phyloP scores from a whole-genome alignment of 2,113 vertebrate genomes.

The Anarrhichthys ocellatus region DNA sequence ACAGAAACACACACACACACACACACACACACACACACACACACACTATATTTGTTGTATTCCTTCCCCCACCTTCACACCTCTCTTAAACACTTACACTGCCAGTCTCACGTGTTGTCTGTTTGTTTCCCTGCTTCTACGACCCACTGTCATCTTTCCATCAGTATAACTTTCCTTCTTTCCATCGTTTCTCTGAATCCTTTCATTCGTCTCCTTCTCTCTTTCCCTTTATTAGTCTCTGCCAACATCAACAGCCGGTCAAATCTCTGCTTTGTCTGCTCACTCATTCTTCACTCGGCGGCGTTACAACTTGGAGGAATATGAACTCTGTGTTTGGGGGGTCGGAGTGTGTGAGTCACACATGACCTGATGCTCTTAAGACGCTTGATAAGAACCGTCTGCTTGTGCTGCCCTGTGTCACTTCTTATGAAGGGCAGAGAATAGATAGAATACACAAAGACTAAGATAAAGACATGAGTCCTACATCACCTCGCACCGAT shows the following conservation, averaged over 20 bases:
- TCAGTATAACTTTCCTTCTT: background rate
- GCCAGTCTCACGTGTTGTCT: background rate
- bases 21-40: too few species aligned
- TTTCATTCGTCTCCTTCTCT: background rate
- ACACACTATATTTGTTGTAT: too few species aligned
- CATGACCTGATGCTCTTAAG: constrained; percentile 34
- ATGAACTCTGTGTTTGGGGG: constrained; percentile 2
- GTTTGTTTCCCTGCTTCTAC: too few species aligned
- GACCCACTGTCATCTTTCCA: too few species aligned
- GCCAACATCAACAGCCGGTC: constrained; percentile 19
- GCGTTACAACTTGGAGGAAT: constrained; percentile 22
- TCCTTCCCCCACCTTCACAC: too few species aligned
- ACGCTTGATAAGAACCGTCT: constrained; percentile 17
- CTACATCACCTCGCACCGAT: too few species aligned
- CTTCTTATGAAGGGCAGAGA: background rate
- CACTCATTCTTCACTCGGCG: background rate
- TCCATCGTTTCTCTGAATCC: background rate
- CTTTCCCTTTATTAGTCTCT: background rate
- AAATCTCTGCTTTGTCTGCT: background rate
- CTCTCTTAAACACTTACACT: too few species aligned
- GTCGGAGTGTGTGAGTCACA: constrained; percentile 23
- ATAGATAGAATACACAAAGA: background rate
- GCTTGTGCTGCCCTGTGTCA: background rate
- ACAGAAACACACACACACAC: too few species aligned
- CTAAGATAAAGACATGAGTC: too few species aligned